These are phyloP conservation scores for Lichenostomus cassidix DNA, from an alignment of 2,113 vertebrate genomes.

Conservation along the genomic window DNA sequence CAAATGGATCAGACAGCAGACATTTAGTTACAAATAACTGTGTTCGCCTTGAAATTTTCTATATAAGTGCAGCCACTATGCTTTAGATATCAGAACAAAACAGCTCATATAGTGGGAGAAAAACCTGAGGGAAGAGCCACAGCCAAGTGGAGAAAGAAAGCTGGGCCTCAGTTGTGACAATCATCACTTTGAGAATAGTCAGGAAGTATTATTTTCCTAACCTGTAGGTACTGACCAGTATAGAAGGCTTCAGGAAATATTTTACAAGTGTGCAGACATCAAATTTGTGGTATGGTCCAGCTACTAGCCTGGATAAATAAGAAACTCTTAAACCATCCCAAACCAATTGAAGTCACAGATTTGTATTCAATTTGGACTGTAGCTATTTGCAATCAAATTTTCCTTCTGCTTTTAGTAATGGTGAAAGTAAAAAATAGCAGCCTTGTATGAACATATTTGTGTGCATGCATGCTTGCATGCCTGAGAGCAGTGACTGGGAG, in stretches of 20 bases:
- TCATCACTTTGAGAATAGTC: not conserved
- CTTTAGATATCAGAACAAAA: not conserved
- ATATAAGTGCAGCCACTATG: not conserved
- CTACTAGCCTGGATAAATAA: not conserved
- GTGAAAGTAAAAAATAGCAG: not conserved
- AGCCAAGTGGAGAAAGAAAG: not conserved
- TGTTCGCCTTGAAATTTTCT: not conserved
- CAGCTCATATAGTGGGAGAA: not conserved
- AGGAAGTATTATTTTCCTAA: not conserved
- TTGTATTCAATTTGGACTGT: not conserved
- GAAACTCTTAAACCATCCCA: not conserved
- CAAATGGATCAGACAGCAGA: not conserved
- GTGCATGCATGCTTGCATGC: not conserved
- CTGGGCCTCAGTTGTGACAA: not conserved
- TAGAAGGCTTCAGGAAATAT: not conserved
- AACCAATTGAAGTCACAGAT: not conserved
- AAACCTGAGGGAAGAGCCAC: not conserved
- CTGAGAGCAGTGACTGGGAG: not conserved
- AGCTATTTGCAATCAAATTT: not conserved
- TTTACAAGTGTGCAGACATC: not conserved
- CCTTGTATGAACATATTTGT: not conserved
- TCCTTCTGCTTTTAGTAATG: not conserved
- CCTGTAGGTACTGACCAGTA: not conserved
- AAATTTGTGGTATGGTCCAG: not conserved
- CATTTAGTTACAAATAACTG: not conserved